phyloP scores from a whole-genome alignment of 2,888 invertebrate species.

The Pemphredon lugubris region DNA sequence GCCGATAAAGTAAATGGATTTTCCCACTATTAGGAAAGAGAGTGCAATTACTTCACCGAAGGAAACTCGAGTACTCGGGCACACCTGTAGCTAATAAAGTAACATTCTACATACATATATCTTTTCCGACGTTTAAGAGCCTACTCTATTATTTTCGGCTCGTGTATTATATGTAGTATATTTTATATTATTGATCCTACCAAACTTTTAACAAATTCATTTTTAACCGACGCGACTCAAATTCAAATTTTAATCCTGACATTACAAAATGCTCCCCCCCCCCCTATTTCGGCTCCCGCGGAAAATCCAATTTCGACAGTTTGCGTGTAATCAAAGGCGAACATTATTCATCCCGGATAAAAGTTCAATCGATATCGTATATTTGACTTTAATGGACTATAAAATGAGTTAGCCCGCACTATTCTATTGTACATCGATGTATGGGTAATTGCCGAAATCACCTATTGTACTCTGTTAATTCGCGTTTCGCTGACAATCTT shows the following conservation, averaged over 20 bases:
- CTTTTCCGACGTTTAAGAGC: conserved; percentile 12
- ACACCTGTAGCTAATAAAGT: conserved; percentile 54
- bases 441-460: background rate
- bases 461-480: background rate
- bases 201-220: no score
- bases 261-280: no score
- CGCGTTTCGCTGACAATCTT: no score
- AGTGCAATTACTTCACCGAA: conserved; percentile 41
- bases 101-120: conserved; percentile 55
- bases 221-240: no score
- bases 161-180: no score
- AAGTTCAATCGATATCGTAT: background rate
- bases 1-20: conserved; percentile 53
- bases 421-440: background rate
- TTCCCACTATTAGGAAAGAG: conserved; percentile 41
- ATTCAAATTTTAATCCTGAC: no score
- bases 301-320: background rate
- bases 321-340: background rate
- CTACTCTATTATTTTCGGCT: no score
- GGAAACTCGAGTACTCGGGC: conserved; percentile 34
- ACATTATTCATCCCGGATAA: background rate
- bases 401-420: background rate
- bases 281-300: background rate
- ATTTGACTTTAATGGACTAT: background rate
- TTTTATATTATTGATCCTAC: no score